phyloP scores from a whole-genome alignment of 2,888 invertebrate genomes.

The Tipula helvola region DNA sequence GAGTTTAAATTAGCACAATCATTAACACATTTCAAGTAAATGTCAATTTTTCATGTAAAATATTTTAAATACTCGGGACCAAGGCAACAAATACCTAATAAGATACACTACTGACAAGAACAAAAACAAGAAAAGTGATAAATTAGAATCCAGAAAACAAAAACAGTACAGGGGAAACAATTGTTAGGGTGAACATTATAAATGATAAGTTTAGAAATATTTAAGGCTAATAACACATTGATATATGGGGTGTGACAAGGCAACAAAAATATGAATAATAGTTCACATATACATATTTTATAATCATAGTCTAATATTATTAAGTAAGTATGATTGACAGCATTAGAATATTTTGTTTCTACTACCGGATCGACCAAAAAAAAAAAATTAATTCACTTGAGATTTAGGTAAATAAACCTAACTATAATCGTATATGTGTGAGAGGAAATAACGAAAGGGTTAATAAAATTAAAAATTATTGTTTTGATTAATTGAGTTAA shows the following conservation, averaged over 20 bases:
- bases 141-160: not conserved
- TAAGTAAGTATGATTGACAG: not conserved
- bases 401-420: not conserved
- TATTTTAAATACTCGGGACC: not conserved
- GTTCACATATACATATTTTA: not conserved
- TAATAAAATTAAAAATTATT: not conserved
- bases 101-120: not conserved
- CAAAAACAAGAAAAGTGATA: not conserved
- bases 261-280: not conserved
- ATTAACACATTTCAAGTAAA: not conserved
- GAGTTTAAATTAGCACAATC: not conserved
- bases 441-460: not conserved
- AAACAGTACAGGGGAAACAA: not conserved
- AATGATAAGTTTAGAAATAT: conserved; percentile 4
- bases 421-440: not conserved
- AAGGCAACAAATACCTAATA: not conserved
- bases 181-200: not conserved
- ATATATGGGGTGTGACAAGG: not conserved
- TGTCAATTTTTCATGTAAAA: not conserved
- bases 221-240: not conserved
- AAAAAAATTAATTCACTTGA: not conserved
- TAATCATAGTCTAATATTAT: not conserved
- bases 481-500: not conserved
- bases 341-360: not conserved
- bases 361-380: not conserved